A percentile compares a stretch with the other conserved stretches of the same genome.
Conservation (phyloP, 2,888 invertebrate genomes). For the Campoplex nolae region DNA sequence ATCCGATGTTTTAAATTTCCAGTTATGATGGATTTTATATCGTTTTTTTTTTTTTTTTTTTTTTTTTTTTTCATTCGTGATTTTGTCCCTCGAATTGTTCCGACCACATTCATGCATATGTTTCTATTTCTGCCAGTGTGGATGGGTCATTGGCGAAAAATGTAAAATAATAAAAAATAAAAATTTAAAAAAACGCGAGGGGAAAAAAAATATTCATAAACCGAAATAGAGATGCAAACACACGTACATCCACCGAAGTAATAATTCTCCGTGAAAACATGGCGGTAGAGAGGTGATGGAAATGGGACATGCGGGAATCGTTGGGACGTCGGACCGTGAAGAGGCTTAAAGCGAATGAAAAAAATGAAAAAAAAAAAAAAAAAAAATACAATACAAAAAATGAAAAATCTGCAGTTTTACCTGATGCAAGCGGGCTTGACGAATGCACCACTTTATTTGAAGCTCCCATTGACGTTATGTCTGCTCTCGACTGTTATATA, state of each 20-base stretch:
- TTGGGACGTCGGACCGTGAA: conserved; percentile 13
- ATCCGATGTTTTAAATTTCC: not conserved
- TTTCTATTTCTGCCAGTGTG: conserved; percentile 18
- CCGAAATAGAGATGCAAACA: conserved; percentile 17
- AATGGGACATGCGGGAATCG: conserved; percentile 17
- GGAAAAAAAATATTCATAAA: conserved; percentile 11
- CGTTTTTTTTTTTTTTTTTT: conserved; percentile 18
- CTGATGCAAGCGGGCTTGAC: conserved; percentile 58
- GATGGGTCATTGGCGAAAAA: conserved; percentile 30
- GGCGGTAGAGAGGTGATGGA: conserved; percentile 37
- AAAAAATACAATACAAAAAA: conserved; percentile 27
- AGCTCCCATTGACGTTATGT: conserved; percentile 47
- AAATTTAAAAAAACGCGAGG: not conserved
- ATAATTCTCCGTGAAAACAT: conserved; percentile 55
- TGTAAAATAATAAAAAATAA: not conserved
- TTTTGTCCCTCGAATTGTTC: conserved; percentile 14
- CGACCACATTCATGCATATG: not conserved
- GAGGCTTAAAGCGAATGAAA: conserved; percentile 26
- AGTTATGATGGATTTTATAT: conserved; percentile 22
- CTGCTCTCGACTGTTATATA: conserved; percentile 30
- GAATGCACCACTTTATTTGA: conserved; percentile 56
- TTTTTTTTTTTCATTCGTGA: conserved; percentile 13
- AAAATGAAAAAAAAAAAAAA: conserved; percentile 31
- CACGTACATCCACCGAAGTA: conserved; percentile 7
- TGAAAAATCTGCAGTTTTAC: conserved; percentile 50